A percentile compares a stretch with the other conserved stretches of the same genome.
Evolutionary conservation across 2,797 vertebrate species (phyloP).

Genomic region (Paedocypris micromegethes): DNA sequence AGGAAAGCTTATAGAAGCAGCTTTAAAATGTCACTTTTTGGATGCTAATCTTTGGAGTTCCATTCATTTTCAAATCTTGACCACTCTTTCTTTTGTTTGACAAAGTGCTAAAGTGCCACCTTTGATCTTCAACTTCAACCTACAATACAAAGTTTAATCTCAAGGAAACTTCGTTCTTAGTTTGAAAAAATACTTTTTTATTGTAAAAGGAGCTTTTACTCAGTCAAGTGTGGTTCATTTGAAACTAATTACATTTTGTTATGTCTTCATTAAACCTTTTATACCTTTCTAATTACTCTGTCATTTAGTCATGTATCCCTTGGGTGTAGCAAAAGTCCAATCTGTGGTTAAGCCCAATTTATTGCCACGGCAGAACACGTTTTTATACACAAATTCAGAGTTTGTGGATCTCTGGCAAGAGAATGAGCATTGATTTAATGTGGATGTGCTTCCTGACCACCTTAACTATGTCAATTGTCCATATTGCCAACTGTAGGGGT

Average conservation of each 20-base stretch:
- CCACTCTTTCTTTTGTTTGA: too few relatives aligned
- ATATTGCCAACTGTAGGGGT: slow-evolving; percentile 1
- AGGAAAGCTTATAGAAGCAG: neutral
- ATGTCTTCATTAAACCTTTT: slow-evolving; percentile 28
- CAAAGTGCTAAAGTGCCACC: too few relatives aligned
- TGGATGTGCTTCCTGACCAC: slow-evolving; percentile 3
- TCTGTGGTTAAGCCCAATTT: neutral
- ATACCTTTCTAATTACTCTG: slow-evolving; percentile 24
- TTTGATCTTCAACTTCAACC: neutral
- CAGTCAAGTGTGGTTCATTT: slow-evolving; percentile 30
- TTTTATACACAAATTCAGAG: neutral
- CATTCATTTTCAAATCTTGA: neutral
- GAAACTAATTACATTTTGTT: slow-evolving; percentile 30
- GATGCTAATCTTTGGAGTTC: neutral
- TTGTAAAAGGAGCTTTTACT: slow-evolving; percentile 8
- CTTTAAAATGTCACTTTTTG: neutral
- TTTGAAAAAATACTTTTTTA: neutral
- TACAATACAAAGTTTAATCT: neutral
- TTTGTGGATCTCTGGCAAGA: slow-evolving; percentile 25
- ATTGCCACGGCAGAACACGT: slow-evolving; percentile 6
- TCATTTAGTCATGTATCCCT: slow-evolving; percentile 12
- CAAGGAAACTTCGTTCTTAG: neutral
- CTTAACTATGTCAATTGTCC: slow-evolving; percentile 17
- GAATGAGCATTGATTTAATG: slow-evolving; percentile 34
- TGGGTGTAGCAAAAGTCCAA: slow-evolving; percentile 15